Evolutionary conservation across 35 echinoderm and acorn worm genomes (phyloP), one percentile per base, ranked within the genome.

Genomic region (Acanthaster planci): DNA sequence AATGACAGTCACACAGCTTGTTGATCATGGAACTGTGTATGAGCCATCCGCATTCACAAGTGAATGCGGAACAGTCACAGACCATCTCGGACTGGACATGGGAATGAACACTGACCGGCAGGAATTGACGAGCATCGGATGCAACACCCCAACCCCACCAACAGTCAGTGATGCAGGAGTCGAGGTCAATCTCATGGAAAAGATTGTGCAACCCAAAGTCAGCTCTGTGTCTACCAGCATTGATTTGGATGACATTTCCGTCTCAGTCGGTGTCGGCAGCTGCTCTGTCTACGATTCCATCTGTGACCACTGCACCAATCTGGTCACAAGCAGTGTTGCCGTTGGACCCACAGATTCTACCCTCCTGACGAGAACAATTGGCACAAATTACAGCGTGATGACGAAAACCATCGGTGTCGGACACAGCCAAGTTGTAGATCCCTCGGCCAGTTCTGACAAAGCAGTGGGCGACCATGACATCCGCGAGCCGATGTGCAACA

Each of bases 221-320:
- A 57, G 37, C 53, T 57, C 51, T 2, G 81, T 83, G 29, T 21
- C 81, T 27, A 83, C 54, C 81, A 59, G 52, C 38, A 26, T 60
- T 30, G 44, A 40, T 12, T 21, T 57, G 55, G 52, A 58, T 38
- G 52, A 58, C 38, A 58, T 37, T 26, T 57, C 81, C 12, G 56
- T 8, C 34, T 51, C 58, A 17, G 7, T 83, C 0, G 94, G 86
- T 58, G 68, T 93, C 18, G 94, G 94, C 16, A 82, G 72, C 21
- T 89, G 81, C 40, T 83, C 86, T 40, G 79, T 97, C 40, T 87
- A 87, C 53, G 77, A 89, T 38, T 60, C 79, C 38, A 83, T 92
- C 55, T 97, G 94, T 90, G 94, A 97, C 80, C 85, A 44, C 60
- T 97, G 94, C 52, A 81, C 82, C n/a, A 87, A 90, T 59, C 53